Evolutionary conservation across 64 coral and sea anemone genomes (phyloP).

Genomic region (Actinia tenebrosa): DNA sequence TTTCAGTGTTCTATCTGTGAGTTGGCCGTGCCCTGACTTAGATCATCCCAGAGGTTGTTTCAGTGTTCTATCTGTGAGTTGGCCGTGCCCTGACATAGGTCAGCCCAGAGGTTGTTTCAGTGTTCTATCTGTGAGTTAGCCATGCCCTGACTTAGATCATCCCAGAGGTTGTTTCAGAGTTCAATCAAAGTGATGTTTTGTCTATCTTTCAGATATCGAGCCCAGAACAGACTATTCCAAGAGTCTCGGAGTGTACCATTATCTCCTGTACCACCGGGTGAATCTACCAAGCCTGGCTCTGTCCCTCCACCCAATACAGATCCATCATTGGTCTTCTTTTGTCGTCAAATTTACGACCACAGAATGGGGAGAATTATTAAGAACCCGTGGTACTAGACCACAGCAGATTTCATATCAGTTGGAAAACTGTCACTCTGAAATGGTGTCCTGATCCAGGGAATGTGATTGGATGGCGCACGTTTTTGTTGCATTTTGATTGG

Average conservation of each 20-base stretch:
- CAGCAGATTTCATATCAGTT: background rate
- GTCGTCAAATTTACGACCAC: conserved; percentile 95
- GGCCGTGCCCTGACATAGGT: too few relatives aligned
- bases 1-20: too few relatives aligned
- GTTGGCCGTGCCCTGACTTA: too few relatives aligned
- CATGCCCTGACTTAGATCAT: too few relatives aligned
- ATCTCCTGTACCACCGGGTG: conserved; percentile 82
- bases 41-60: too few relatives aligned
- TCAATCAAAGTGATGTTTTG: background rate
- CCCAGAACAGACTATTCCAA: conserved; percentile 67
- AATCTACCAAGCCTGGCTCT: conserved; percentile 71
- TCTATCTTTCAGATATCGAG: conserved; percentile 56
- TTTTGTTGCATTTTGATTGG: background rate
- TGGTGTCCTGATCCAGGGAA: background rate
- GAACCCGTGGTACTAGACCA: conserved; percentile 52
- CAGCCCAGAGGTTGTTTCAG: too few relatives aligned
- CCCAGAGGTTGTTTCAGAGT: too few relatives aligned
- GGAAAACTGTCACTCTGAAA: background rate
- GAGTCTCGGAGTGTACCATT: conserved; percentile 68
- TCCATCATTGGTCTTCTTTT: conserved; percentile 92
- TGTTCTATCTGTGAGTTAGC: too few relatives aligned
- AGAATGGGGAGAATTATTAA: conserved; percentile 95
- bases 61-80: too few relatives aligned
- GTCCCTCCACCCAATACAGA: conserved; percentile 77
- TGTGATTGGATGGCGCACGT: background rate